Evolutionary conservation across 2,888 invertebrate genomes (phyloP).

Genomic region (Pyrocoelia pectoralis): DNA sequence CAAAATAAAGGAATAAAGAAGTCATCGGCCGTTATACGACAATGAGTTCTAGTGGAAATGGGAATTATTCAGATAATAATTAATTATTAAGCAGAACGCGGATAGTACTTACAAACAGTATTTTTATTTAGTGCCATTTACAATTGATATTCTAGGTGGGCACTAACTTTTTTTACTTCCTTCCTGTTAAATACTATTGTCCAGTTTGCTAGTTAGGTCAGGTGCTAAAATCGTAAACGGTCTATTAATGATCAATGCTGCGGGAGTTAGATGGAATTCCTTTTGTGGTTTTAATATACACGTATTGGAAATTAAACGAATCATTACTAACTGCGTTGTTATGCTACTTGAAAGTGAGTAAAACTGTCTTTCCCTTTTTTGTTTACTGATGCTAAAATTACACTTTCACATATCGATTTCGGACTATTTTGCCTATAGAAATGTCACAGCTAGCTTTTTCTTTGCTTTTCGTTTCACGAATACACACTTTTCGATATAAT

Average conservation of each 20-base stretch:
- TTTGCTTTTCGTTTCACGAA: no score
- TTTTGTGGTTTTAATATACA: constrained; percentile 2
- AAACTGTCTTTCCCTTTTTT: background rate
- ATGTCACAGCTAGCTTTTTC: no score
- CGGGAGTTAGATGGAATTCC: background rate
- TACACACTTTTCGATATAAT: no score
- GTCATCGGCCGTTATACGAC: constrained; percentile 28
- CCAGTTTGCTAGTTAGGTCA: constrained; percentile 10
- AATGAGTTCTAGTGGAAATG: constrained; percentile 17
- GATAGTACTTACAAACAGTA: no score
- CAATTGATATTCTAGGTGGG: background rate
- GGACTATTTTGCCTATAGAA: no score
- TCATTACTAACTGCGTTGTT: background rate
- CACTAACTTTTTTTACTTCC: constrained; percentile 5
- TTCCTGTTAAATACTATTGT: constrained; percentile 11
- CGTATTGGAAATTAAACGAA: background rate
- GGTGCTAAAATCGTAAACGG: constrained; percentile 9
- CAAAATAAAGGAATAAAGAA: constrained; percentile 9
- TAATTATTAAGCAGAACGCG: background rate
- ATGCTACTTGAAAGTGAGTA: background rate
- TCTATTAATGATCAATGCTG: background rate
- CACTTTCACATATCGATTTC: background rate
- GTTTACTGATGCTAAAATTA: background rate
- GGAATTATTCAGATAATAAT: background rate
- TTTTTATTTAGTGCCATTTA: no score